Percentiles rank a stretch among this genome's conserved stretches.
These are phyloP conservation scores for Sylvietta virens DNA, from an alignment of 2,113 vertebrate genomes.

Conservation along the genomic window DNA sequence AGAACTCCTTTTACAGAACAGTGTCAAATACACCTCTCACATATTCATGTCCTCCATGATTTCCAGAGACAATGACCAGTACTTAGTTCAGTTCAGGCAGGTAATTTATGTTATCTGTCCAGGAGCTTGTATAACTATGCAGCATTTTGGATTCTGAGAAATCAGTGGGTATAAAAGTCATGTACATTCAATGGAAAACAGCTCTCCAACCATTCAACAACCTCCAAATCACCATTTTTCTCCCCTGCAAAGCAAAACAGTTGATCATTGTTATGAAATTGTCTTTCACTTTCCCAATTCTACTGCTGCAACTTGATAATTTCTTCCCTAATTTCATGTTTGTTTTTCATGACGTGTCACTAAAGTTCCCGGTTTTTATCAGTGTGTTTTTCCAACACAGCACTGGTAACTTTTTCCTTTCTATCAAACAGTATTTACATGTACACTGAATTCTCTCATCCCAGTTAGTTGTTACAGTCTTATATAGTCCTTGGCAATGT, in stretches of 20 bases:
- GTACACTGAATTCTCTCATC: neutral
- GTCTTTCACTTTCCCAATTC: neutral
- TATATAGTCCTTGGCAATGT: neutral
- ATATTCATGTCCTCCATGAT: neutral
- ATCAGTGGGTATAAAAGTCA: neutral
- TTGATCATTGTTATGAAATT: neutral
- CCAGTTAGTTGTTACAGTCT: neutral
- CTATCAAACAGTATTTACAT: neutral
- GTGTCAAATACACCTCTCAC: neutral
- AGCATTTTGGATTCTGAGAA: neutral
- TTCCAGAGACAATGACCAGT: neutral
- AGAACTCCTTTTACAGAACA: neutral
- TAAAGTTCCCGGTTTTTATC: neutral
- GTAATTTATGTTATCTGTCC: neutral
- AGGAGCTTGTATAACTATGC: neutral
- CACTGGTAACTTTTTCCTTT: neutral
- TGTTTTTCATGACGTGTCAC: neutral
- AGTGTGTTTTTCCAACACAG: neutral
- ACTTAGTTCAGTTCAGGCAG: neutral
- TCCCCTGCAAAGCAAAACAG: neutral
- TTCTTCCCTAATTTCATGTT: neutral
- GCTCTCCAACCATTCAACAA: neutral
- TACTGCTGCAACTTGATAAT: neutral
- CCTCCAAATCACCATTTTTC: neutral
- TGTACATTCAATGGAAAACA: neutral